These are phyloP conservation scores for Protomyctophum bolini DNA, from an alignment of 2,113 vertebrate species.

Conservation along the genomic window DNA sequence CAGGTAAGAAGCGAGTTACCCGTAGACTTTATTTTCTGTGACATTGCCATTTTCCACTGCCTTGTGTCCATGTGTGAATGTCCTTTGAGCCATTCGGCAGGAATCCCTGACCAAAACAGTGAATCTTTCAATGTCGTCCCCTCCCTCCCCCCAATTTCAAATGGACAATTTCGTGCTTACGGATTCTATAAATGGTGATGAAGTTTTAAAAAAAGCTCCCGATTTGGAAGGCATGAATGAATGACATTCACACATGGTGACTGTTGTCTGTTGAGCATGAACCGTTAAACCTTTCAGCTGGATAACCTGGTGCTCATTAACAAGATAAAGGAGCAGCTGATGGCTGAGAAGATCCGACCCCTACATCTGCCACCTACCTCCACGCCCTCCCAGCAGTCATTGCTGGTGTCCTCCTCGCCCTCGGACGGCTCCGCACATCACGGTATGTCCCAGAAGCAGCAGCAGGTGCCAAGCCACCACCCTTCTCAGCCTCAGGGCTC, in stretches of 20 bases:
- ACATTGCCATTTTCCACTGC: constrained; percentile 22
- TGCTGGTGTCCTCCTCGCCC: constrained; percentile 86
- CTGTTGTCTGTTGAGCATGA: constrained; percentile 75
- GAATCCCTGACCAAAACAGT: neutral
- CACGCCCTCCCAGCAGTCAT: constrained; percentile 89
- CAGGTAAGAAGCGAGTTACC: constrained; percentile 84
- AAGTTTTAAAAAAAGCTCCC: too few species aligned
- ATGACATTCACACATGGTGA: constrained; percentile 64
- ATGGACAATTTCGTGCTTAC: neutral
- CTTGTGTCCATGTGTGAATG: constrained; percentile 65
- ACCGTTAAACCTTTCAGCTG: constrained; percentile 83
- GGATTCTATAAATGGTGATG: too few species aligned
- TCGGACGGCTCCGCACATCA: constrained; percentile 85
- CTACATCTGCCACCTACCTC: constrained; percentile 93
- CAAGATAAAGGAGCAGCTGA: constrained; percentile 99
- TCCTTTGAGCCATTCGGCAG: constrained; percentile 50
- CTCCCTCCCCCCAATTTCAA: neutral
- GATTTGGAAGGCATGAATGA: constrained; percentile 31
- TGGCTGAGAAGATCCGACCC: constrained; percentile 98
- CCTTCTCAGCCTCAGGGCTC: constrained; percentile 85
- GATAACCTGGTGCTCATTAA: constrained; percentile 99
- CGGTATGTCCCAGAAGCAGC: constrained; percentile 89
- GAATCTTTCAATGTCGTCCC: neutral
- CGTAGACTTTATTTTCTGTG: neutral
- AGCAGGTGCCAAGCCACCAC: constrained; percentile 85